Evolutionary conservation across 2,113 vertebrate species (phyloP).

Genomic region (Arothron firmamentum): DNA sequence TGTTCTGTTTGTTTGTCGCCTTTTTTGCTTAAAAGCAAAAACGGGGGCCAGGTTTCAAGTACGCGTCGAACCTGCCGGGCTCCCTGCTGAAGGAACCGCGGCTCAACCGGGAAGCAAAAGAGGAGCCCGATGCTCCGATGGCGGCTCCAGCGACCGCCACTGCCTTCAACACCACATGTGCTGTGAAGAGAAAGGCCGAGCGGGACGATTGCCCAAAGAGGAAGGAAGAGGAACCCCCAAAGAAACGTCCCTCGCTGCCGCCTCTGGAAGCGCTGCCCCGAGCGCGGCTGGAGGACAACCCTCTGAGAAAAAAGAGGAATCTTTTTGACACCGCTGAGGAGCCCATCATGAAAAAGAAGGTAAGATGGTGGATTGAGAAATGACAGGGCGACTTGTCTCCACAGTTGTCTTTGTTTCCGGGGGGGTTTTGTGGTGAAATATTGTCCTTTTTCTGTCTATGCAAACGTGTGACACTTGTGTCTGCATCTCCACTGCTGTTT

Average conservation of each 20-base stretch:
- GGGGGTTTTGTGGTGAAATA: too few relatives aligned
- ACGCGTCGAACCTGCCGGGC: conserved; percentile 93
- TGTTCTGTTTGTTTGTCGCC: conserved; percentile 68
- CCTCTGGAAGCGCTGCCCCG: conserved; percentile 72
- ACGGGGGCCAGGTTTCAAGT: conserved; percentile 97
- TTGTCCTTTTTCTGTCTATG: too few relatives aligned
- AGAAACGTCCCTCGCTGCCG: conserved; percentile 74
- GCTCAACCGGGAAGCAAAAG: conserved; percentile 82
- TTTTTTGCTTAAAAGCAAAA: conserved; percentile 98
- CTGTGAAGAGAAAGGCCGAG: conserved; percentile 81
- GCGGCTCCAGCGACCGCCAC: conserved; percentile 47
- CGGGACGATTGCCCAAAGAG: conserved; percentile 81
- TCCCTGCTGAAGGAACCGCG: conserved; percentile 92
- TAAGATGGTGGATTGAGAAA: conserved; percentile 34
- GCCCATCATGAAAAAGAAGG: conserved; percentile 84
- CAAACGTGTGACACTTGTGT: too few relatives aligned
- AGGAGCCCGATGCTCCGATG: conserved; percentile 74
- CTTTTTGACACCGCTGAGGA: conserved; percentile 87
- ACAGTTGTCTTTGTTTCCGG: too few relatives aligned
- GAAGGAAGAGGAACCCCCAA: conserved; percentile 82
- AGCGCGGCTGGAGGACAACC: conserved; percentile 84
- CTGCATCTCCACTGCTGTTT: too few relatives aligned
- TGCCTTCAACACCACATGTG: conserved; percentile 33
- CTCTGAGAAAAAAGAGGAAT: conserved; percentile 88
- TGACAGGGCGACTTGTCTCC: too few relatives aligned